Percentiles rank a stretch among this genome's conserved stretches.
Evolutionary conservation across 1,140 invertebrate genomes (phyloP).

Genomic region (Anagrus nilaparvatae): DNA sequence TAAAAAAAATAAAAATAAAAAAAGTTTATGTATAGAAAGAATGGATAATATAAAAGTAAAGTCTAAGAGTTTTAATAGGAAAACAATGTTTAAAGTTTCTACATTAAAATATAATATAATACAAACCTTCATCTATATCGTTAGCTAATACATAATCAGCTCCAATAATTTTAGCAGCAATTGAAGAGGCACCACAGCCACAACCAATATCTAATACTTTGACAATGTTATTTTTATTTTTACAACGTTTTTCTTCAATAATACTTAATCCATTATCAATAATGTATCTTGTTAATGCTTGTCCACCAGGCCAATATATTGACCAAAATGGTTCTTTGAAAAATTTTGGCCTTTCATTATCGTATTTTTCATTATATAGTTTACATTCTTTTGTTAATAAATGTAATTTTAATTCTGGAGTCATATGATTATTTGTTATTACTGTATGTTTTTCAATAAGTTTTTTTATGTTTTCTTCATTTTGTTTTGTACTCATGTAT

Average conservation of each 20-base stretch:
- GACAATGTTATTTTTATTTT: neutral
- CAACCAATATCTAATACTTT: slow-evolving; percentile 36
- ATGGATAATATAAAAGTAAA: too few relatives aligned
- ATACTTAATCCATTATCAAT: slow-evolving; percentile 21
- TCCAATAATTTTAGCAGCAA: slow-evolving; percentile 32
- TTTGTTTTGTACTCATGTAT: too few relatives aligned
- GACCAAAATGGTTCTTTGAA: slow-evolving; percentile 45
- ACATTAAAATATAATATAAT: too few relatives aligned
- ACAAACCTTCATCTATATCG: slow-evolving; percentile 40
- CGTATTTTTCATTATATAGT: slow-evolving; percentile 40
- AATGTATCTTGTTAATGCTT: slow-evolving; percentile 41
- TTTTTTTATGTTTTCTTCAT: slow-evolving; percentile 6
- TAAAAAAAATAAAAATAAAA: too few relatives aligned
- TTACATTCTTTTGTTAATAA: slow-evolving; percentile 44
- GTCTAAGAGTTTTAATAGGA: too few relatives aligned
- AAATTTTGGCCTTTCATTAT: slow-evolving; percentile 13
- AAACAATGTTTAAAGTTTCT: too few relatives aligned
- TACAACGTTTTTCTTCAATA: neutral
- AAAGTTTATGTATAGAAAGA: too few relatives aligned
- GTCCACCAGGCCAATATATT: slow-evolving; percentile 53
- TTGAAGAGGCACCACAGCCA: slow-evolving; percentile 37
- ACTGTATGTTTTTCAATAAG: slow-evolving; percentile 21
- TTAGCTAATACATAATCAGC: slow-evolving; percentile 38
- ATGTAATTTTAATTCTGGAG: slow-evolving; percentile 44
- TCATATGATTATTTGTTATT: slow-evolving; percentile 37